A percentile compares a stretch with the other conserved stretches of the same genome.
phyloP scores from a whole-genome alignment of 2,113 vertebrate species.

The Trachemys scripta region DNA sequence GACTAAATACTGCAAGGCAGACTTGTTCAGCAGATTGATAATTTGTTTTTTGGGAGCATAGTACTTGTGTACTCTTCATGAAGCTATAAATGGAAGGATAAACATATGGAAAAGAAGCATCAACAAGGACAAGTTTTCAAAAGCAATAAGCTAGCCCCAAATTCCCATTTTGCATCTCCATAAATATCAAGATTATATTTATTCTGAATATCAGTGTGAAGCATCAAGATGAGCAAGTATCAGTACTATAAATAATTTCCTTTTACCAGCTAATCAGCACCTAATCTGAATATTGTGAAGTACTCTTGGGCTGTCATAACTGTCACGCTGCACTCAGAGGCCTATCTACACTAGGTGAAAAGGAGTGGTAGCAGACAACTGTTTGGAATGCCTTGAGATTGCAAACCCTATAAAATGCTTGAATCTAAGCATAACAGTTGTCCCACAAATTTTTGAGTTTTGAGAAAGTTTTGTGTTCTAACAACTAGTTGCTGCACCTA shows the following conservation, averaged over 20 bases:
- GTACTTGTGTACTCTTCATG: neutral
- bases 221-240: neutral
- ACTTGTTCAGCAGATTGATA: neutral
- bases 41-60: neutral
- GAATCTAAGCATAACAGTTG: neutral
- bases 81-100: neutral
- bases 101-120: neutral
- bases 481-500: neutral
- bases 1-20: neutral
- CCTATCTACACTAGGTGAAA: neutral
- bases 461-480: neutral
- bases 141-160: neutral
- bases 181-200: neutral
- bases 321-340: neutral
- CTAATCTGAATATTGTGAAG: neutral
- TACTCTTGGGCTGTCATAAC: neutral
- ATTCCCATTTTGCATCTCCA: neutral
- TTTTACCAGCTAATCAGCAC: neutral
- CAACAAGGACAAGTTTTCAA: neutral
- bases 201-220: neutral
- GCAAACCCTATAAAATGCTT: slow-evolving; percentile 11
- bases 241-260: neutral
- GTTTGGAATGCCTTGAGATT: neutral
- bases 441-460: neutral
- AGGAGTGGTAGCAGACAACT: neutral